These are phyloP conservation scores for Steinernema khuongi DNA, from an alignment of 1,140 invertebrate species.

Conservation along the genomic window DNA sequence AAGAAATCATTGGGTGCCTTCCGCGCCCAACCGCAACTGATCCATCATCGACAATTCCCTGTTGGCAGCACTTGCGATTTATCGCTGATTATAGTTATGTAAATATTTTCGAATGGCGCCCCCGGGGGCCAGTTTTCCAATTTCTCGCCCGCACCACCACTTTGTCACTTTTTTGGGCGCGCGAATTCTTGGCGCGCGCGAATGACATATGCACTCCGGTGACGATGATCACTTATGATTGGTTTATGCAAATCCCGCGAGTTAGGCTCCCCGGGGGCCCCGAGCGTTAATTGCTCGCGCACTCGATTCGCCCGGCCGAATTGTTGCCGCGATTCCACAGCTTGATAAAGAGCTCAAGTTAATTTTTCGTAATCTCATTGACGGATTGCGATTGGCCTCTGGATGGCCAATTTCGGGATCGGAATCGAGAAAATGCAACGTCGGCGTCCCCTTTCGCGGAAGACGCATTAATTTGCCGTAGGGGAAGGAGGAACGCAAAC, in stretches of 20 bases:
- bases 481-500: neutral
- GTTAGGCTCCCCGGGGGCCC: neutral
- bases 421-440: neutral
- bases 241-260: neutral
- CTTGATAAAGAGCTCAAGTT: neutral
- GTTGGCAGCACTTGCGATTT: constrained; percentile 10
- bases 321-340: neutral
- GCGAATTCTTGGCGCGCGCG: neutral
- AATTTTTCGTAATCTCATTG: neutral
- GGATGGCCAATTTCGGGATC: neutral
- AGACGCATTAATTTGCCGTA: neutral
- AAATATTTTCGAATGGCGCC: constrained; percentile 9
- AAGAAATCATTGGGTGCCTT: neutral
- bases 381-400: neutral
- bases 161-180: constrained; percentile 13
- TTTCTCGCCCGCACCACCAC: neutral
- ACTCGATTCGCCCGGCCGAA: neutral
- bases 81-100: constrained; percentile 8
- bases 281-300: neutral
- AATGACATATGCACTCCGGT: neutral
- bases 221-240: constrained; percentile 11
- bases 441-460: neutral
- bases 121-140: neutral
- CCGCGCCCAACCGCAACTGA: neutral
- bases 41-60: constrained; percentile 4